These are phyloP conservation scores for Mythimna albipuncta DNA, from an alignment of 2,888 invertebrate genomes.

Conservation along the genomic window DNA sequence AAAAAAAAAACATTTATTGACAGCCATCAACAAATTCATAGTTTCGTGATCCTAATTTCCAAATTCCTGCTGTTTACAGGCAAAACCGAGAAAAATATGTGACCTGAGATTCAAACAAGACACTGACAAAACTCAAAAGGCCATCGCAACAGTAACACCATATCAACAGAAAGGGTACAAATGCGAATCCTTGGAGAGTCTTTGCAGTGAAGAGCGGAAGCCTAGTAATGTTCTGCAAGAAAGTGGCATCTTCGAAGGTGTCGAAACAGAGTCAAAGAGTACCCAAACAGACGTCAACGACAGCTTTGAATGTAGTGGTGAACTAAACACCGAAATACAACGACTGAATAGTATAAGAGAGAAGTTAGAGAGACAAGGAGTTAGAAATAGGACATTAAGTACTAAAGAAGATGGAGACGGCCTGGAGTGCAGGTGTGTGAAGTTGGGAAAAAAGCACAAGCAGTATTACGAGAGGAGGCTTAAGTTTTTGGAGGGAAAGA, in stretches of 20 bases:
- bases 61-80: conserved; percentile 74
- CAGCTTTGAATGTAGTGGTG: conserved; percentile 87
- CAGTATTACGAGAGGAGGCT: conserved; percentile 93
- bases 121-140: conserved; percentile 88
- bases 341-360: conserved; percentile 92
- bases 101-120: conserved; percentile 84
- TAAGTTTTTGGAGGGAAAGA: conserved; percentile 92
- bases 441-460: conserved; percentile 90
- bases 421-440: conserved; percentile 88
- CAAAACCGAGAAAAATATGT: conserved; percentile 85
- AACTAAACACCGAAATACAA: conserved; percentile 91
- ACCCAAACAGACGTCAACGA: conserved; percentile 91
- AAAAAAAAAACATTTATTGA: neutral
- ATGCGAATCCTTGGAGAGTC: conserved; percentile 86
- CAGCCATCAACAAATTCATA: conserved; percentile 21
- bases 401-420: conserved; percentile 84
- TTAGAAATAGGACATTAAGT: conserved; percentile 87
- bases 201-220: conserved; percentile 87
- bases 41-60: conserved; percentile 14
- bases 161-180: conserved; percentile 89
- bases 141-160: conserved; percentile 92
- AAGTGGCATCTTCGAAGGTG: conserved; percentile 94
- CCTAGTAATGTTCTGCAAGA: conserved; percentile 92
- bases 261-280: conserved; percentile 85
- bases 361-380: conserved; percentile 91